These are phyloP conservation scores for Ennomos quercinarius DNA, from an alignment of 2,888 invertebrate species.

Conservation along the genomic window DNA sequence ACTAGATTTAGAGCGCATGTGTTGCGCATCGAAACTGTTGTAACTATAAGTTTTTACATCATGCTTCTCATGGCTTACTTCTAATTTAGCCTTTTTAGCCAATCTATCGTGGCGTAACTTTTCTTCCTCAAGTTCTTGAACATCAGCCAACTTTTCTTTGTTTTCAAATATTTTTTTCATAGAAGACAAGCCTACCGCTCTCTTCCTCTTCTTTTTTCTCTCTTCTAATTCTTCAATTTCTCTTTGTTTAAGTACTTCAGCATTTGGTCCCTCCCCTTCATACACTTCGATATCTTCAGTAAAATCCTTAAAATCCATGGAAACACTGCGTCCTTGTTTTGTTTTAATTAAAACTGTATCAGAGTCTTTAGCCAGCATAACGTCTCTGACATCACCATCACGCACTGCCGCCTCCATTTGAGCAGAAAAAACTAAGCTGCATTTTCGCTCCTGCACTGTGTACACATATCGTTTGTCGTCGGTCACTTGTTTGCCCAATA, in stretches of 20 bases:
- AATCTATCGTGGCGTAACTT: slow-evolving; percentile 71
- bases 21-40: slow-evolving; percentile 79
- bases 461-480: slow-evolving; percentile 89
- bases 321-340: slow-evolving; percentile 90
- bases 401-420: slow-evolving; percentile 91
- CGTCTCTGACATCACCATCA: slow-evolving; percentile 91
- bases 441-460: slow-evolving; percentile 90
- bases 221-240: slow-evolving; percentile 84
- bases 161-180: slow-evolving; percentile 91
- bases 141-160: slow-evolving; percentile 89
- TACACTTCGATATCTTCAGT: slow-evolving; percentile 85
- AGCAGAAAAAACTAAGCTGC: slow-evolving; percentile 90
- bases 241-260: slow-evolving; percentile 87
- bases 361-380: slow-evolving; percentile 91
- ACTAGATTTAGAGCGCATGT: slow-evolving; percentile 81
- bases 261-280: slow-evolving; percentile 90
- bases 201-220: slow-evolving; percentile 84
- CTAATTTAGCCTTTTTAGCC: slow-evolving; percentile 75
- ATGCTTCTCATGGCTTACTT: slow-evolving; percentile 76
- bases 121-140: slow-evolving; percentile 84
- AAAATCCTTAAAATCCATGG: slow-evolving; percentile 88
- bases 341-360: slow-evolving; percentile 90
- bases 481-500: slow-evolving; percentile 85
- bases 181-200: slow-evolving; percentile 87
- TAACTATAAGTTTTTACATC: slow-evolving; percentile 76